Conservation (phyloP, 2,888 invertebrate species). For the Euplagia quadripunctaria region DNA sequence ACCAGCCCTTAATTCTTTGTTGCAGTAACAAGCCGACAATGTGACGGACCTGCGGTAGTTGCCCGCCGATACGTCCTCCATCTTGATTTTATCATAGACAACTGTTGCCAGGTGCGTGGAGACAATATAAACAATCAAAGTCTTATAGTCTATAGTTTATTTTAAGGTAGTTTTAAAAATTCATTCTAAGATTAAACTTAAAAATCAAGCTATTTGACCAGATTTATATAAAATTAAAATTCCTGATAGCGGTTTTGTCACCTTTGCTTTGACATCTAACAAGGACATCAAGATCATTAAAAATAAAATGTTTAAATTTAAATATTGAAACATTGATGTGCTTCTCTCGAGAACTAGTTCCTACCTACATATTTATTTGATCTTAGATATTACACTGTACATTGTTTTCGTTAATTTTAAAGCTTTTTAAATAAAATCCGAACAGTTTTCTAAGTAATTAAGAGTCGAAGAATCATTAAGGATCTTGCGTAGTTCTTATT, state of each 20-base stretch:
- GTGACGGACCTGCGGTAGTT: constrained; percentile 68
- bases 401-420: not conserved
- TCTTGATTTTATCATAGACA: constrained; percentile 67
- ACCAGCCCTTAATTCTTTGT: constrained; percentile 58
- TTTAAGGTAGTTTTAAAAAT: not conserved
- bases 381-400: not conserved
- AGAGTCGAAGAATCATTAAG: not conserved
- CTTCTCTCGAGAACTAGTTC: constrained; percentile 7
- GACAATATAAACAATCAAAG: not conserved
- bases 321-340: constrained; percentile 2
- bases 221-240: not conserved
- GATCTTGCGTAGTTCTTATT: constrained; percentile 25
- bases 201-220: not conserved
- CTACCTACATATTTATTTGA: not conserved
- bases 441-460: constrained; percentile 1
- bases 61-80: constrained; percentile 63
- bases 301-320: constrained; percentile 6
- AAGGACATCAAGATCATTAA: constrained; percentile 7
- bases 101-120: constrained; percentile 62
- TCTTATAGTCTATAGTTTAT: not conserved
- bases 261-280: constrained; percentile 11
- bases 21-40: constrained; percentile 79
- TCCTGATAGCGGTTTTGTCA: constrained; percentile 2
- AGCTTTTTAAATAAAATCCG: not conserved
- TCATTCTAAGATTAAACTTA: not conserved